These are phyloP conservation scores for Anolis apletophallus DNA, from an alignment of 2,797 vertebrate species.

Conservation along the genomic window DNA sequence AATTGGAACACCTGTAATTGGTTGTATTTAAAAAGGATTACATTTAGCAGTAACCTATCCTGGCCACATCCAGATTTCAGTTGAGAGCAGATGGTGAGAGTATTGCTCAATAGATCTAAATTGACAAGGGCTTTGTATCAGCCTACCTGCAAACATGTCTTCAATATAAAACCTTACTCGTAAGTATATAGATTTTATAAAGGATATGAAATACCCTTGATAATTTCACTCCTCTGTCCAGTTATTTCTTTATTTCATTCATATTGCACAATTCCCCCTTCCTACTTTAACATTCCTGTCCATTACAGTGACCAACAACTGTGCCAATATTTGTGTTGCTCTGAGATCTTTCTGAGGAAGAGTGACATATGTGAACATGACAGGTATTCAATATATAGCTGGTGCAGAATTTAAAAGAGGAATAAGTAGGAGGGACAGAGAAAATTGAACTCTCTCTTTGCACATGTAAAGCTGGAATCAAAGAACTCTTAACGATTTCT, in stretches of 20 bases:
- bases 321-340: too few species aligned
- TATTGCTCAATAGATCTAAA: not conserved
- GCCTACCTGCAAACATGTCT: not conserved
- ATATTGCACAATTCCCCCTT: too few species aligned
- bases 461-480: not conserved
- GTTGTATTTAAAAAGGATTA: not conserved
- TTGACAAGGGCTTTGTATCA: not conserved
- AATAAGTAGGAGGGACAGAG: not conserved
- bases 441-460: not conserved
- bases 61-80: not conserved
- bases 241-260: not conserved
- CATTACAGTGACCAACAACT: not conserved
- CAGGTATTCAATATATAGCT: not conserved
- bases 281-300: not conserved
- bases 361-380: too few species aligned
- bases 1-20: not conserved
- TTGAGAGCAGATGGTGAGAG: not conserved
- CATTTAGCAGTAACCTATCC: not conserved
- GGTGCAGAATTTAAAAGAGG: not conserved
- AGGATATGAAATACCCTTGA: not conserved
- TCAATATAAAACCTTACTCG: not conserved
- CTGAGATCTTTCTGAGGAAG: not conserved
- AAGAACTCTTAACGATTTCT: not conserved
- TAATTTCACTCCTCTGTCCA: not conserved
- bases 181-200: not conserved